Evolutionary conservation across 2,113 vertebrate species (phyloP), one percentile per base, ranked within the genome.

Genomic region (Podocnemis expansa): DNA sequence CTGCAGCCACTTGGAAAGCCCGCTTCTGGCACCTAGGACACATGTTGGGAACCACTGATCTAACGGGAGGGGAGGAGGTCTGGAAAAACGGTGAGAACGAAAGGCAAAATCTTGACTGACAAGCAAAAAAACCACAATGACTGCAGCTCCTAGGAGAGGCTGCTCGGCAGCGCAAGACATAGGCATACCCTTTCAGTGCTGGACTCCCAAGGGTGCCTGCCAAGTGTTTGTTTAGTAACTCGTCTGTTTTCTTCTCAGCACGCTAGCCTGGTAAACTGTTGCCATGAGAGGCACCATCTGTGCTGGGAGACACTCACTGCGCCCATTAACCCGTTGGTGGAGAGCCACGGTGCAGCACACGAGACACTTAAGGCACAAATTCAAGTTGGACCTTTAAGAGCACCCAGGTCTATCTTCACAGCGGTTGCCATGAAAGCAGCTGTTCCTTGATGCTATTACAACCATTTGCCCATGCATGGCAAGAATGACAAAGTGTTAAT

Each of bases 41-140:
- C n/a, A n/a, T n/a, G n/a, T n/a, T n/a, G n/a, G n/a, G n/a, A n/a
- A n/a, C n/a, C n/a, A n/a, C n/a, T 47, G 38, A 43, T 75, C 21
- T 73, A 43, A 24, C n/a, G 19, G 45, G 21, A 1, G 27, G 55
- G 87, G 81, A 88, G 78, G 78, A 83, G 29, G 87, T 89, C 85
- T 75, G 91, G 82, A 96, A 97, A 96, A 97, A 94, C 92, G 91
- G 80, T 91, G 95, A 82, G 79, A 70, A n/a, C n/a, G n/a, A n/a
- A n/a, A n/a, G n/a, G n/a, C n/a, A n/a, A n/a, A n/a, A 54, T 73
- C 85, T 90, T 93, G 93, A 96, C 78, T 54, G 56, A 73, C 93
- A 90, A 84, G n/a, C 0, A 83, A 58, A 89, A 93, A 85, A 83
- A 97, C 93, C 95, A 51, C n/a, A n/a, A n/a, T n/a, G n/a, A 85